Percentiles rank a stretch among this genome's conserved stretches.
These are phyloP conservation scores for Sylvicapra grimmia DNA, from an alignment of 2,113 vertebrate genomes.

Conservation along the genomic window DNA sequence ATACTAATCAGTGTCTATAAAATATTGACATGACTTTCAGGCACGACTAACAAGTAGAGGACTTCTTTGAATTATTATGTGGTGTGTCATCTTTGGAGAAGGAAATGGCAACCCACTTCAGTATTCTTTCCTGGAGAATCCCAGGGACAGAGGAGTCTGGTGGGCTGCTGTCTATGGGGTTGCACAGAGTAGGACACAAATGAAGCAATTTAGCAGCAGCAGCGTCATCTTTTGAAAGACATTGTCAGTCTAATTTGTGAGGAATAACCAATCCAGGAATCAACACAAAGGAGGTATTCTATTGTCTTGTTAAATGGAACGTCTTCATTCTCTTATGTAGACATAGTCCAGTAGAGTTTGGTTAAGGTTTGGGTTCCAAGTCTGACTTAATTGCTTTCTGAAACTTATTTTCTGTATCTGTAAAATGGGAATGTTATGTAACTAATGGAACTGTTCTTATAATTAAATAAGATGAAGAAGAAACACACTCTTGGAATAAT, in stretches of 20 bases:
- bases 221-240: neutral
- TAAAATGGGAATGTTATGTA: neutral
- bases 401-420: neutral
- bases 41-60: neutral
- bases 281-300: neutral
- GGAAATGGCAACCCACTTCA: neutral
- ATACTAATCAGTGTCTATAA: neutral
- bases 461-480: slow-evolving; percentile 5
- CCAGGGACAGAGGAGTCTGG: neutral
- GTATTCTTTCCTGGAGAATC: neutral
- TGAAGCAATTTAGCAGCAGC: neutral
- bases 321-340: neutral
- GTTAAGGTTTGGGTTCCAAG: neutral
- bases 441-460: neutral
- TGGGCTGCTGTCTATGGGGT: neutral
- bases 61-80: neutral
- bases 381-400: neutral
- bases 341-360: neutral
- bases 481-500: neutral
- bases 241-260: neutral
- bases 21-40: neutral
- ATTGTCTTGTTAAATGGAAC: neutral
- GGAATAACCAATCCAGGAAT: neutral
- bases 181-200: neutral
- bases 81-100: neutral